Evolutionary conservation across 2,888 invertebrate genomes (phyloP), one percentile per base, ranked within the genome.

Genomic region (Cheilosia scutellata): DNA sequence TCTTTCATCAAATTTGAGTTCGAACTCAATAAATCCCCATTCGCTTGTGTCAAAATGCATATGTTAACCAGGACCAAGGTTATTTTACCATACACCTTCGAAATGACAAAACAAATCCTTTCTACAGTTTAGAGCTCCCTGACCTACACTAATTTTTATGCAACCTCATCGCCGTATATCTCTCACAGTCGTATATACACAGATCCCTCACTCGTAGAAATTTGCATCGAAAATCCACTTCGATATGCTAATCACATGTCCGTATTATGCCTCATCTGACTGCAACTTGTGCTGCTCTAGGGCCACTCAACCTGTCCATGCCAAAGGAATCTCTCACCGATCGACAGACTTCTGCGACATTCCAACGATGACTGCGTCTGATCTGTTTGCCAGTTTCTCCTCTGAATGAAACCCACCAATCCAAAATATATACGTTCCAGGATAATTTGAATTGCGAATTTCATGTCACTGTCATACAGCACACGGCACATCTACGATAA

Each of bases 381-480:
- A 42, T 49, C 58, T 13, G 55, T 51, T 51, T n/a, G 29, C 9
- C 5, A 31, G 31, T 49, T 40, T 40, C 68, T 63, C 51, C 63
- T 47, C 16, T 72, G 71, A 77, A 86, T 76, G 76, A 72, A 86
- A 80, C 70, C 53, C 66, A 51, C 70, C 62, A 49, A 75, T 57
- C 51, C 40, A 75, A 78, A 78, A 70, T 79, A 84, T 79, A 74
- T 65, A 84, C 83, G 70, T 79, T 63, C 70, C 75, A 80, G 33
- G n/a, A 63, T 65, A 91, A 88, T 91, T 91, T 91, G 91, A 91
- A 91, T 91, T 91, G 90, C 91, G 90, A 91, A 90, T 88, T 89
- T 78, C 79, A 72, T 82, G 86, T 86, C 86, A 86, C 75, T 86
- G 86, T 86, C 86, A 86, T 86, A 77, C 86, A 68, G 84, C 75